These are phyloP conservation scores for Sturnira hondurensis DNA, from an alignment of 2,113 vertebrate species.

Conservation along the genomic window DNA sequence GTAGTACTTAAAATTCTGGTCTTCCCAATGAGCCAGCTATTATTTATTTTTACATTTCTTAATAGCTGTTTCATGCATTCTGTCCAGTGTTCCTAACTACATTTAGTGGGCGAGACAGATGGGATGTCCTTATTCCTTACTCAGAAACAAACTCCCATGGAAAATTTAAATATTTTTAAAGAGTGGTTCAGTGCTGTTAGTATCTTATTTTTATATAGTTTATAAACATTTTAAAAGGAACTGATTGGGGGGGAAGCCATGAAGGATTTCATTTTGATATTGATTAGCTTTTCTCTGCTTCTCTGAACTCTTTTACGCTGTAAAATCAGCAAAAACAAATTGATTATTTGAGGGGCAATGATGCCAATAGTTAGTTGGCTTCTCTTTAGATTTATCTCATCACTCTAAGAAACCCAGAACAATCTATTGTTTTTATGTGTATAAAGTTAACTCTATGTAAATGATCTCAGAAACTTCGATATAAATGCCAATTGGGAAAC, in stretches of 20 bases:
- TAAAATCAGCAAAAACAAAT: slow-evolving; percentile 22
- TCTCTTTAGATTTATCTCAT: background rate
- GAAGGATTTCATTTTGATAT: background rate
- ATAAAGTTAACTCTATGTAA: background rate
- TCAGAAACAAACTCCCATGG: background rate
- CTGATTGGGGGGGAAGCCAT: background rate
- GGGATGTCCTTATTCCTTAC: background rate
- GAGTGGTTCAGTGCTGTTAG: background rate
- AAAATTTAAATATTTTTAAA: background rate
- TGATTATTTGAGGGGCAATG: slow-evolving; percentile 21
- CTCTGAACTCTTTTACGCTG: background rate
- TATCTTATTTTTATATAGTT: slow-evolving; percentile 15
- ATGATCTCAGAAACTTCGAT: background rate
- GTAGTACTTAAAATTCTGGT: background rate
- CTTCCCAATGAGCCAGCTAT: background rate
- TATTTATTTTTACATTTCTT: background rate
- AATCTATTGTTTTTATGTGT: background rate
- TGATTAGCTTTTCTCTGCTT: slow-evolving; percentile 11
- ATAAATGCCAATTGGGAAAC: background rate
- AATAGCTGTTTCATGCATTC: background rate
- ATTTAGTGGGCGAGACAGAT: background rate
- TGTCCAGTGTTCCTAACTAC: background rate
- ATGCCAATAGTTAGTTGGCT: background rate
- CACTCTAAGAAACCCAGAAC: background rate
- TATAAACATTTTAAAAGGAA: background rate